Evolutionary conservation across 1,140 invertebrate genomes (phyloP), one percentile per base, ranked within the genome.

Genomic region (Drosophila kikkawai): DNA sequence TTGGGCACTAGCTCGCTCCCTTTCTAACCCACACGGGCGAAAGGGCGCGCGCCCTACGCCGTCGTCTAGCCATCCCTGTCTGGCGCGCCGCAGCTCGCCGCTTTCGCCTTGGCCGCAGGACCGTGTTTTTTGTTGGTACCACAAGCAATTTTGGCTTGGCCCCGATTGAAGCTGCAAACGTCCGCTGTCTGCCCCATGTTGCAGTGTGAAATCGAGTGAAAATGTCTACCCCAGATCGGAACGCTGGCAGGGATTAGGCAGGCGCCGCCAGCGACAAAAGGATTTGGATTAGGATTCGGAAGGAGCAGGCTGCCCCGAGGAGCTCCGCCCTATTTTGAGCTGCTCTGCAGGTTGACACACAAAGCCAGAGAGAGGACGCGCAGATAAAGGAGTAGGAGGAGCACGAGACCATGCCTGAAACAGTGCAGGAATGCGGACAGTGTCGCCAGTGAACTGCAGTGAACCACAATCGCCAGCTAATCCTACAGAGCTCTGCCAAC

Each of bases 91-190:
- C 44, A 55, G 19, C 42, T 51, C 17, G 36, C 8, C 17, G 36
- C 8, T 56, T 39, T 42, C 37, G 32, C 57, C 50, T 36, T 45
- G 55, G 45, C 73, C 47, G 63, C 75, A 70, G 75, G 75, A 79
- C 57, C 53, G 53, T 63, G 39, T 64, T 63, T 63, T 68, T 75
- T 68, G 74, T 70, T 90, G 70, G 85, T 90, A 90, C 85, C 84
- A 88, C 84, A 88, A 88, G 84, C 81, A 36, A 90, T 67, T 90
- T 88, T 73, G 74, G 73, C 84, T 88, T 88, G 85, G 84, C 85
- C 84, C 84, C 85, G 74, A 90, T 90, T 81, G 69, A 71, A 73
- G 37, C 44, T 67, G 63, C 64, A 39, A 29, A 50, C 26, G 15
- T 50, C 55, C 66, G 51, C 45, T 39, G 37, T 55, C 53, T 41